Evolutionary conservation across 2,797 vertebrate species (phyloP).

Genomic region (Myripristis jacobus): DNA sequence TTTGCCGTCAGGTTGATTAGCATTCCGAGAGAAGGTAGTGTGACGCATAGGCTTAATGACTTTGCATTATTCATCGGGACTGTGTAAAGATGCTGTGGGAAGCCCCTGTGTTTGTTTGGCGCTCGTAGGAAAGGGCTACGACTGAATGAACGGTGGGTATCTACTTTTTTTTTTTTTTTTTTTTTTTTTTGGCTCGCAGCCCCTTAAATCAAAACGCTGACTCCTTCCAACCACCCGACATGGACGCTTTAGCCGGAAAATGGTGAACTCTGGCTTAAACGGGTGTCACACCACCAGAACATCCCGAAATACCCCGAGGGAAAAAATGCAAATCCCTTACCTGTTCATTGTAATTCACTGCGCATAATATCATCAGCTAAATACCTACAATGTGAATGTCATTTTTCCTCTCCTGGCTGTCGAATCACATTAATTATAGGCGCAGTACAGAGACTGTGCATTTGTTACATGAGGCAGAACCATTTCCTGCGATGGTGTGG

Average conservation of each 20-base stretch:
- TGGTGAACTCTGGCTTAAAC: conserved; percentile 19
- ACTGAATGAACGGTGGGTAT: conserved; percentile 12
- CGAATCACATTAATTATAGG: not conserved
- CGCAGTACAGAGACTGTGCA: too few species aligned
- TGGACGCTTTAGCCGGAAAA: conserved; percentile 24
- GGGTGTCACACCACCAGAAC: conserved; percentile 15
- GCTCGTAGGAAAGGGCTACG: conserved; percentile 41
- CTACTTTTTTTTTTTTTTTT: conserved; percentile 50
- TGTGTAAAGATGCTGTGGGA: conserved; percentile 48
- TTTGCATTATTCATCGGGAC: conserved; percentile 67
- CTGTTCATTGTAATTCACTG: not conserved
- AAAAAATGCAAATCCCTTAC: conserved; percentile 6
- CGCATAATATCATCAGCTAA: not conserved
- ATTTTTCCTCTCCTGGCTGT: not conserved
- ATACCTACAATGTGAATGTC: not conserved
- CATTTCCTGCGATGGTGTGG: too few species aligned
- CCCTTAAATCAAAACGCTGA: conserved; percentile 60
- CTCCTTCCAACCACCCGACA: conserved; percentile 35
- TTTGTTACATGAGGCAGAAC: too few species aligned
- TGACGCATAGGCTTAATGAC: conserved; percentile 56
- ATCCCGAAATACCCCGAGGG: conserved; percentile 13
- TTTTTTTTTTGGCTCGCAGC: conserved; percentile 59
- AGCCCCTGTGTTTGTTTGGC: conserved; percentile 42
- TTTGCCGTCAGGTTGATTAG: conserved; percentile 52
- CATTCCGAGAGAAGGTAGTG: conserved; percentile 57